Conservation (phyloP, 2,797 vertebrate species). For the Tokudaia tokunoshimensis region DNA sequence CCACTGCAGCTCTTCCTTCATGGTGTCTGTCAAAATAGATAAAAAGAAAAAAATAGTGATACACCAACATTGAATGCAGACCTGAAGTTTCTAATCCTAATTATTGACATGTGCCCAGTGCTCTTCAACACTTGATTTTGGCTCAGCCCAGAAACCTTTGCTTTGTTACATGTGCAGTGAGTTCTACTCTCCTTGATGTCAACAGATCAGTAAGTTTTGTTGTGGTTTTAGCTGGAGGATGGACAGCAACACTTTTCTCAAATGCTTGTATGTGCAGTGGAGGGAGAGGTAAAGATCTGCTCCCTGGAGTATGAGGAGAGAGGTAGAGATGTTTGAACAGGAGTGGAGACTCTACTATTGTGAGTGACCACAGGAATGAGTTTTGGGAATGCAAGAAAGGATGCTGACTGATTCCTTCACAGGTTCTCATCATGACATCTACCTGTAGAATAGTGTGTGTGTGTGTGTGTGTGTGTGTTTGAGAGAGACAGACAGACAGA, state of each 20-base stretch:
- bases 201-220: neutral
- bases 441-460: neutral
- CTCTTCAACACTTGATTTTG: no score
- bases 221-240: neutral
- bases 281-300: neutral
- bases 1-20: neutral
- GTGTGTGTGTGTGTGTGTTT: neutral
- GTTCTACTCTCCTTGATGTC: neutral
- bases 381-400: neutral
- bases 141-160: neutral
- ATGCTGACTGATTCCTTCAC: neutral
- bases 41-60: neutral
- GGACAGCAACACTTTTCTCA: neutral
- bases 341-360: neutral
- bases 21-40: neutral
- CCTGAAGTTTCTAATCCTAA: neutral
- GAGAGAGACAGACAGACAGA: no score
- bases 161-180: neutral
- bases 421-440: neutral
- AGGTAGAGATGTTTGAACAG: neutral
- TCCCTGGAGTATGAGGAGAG: neutral
- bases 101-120: no score
- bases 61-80: neutral
- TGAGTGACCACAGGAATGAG: neutral
- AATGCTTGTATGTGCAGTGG: neutral